Conservation (phyloP, 2,888 invertebrate genomes). For the Plebejus argus region DNA sequence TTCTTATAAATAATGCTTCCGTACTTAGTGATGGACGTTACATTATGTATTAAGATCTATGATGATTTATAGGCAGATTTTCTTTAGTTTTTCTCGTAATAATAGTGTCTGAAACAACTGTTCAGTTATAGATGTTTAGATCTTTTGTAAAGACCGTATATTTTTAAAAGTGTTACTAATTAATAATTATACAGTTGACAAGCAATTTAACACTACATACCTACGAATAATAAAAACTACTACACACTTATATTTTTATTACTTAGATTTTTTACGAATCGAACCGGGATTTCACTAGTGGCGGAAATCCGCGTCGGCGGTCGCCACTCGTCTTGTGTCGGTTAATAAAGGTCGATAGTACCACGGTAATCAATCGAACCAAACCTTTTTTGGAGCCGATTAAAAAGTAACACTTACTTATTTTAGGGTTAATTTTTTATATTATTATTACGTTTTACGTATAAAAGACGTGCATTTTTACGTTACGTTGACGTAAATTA, state of each 20-base stretch:
- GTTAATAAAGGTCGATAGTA: background rate
- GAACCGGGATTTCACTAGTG: background rate
- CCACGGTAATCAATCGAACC: background rate
- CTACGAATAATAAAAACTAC: too few species aligned
- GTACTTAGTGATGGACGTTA: background rate
- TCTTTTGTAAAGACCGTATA: too few species aligned
- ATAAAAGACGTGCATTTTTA: too few species aligned
- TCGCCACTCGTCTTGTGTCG: background rate
- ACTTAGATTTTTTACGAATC: background rate
- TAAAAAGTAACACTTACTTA: too few species aligned
- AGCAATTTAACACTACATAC: too few species aligned
- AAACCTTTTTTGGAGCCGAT: background rate
- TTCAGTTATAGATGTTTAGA: too few species aligned
- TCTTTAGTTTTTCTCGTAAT: background rate
- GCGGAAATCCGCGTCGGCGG: slow-evolving; percentile 10
- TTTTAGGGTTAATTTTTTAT: too few species aligned
- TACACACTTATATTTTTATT: background rate
- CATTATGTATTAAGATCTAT: background rate
- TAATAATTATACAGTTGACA: too few species aligned
- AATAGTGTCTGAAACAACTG: too few species aligned
- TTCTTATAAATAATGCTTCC: slow-evolving; percentile 8
- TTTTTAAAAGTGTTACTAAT: too few species aligned
- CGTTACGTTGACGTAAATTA: too few species aligned
- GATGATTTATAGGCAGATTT: slow-evolving; percentile 1
- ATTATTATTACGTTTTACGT: too few species aligned